phyloP scores from a whole-genome alignment of 2,888 invertebrate species.

The Neuroscelio doddi region DNA sequence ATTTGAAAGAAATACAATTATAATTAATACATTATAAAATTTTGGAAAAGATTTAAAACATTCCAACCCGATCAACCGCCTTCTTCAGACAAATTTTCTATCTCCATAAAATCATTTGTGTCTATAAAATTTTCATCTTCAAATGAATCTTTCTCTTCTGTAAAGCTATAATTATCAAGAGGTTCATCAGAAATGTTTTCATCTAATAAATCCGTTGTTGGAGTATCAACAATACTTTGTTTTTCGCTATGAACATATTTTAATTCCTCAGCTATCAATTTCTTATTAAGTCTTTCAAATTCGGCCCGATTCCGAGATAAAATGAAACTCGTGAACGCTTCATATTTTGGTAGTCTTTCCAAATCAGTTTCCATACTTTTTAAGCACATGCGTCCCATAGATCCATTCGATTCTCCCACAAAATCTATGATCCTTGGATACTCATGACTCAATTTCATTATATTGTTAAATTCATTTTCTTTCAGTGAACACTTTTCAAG shows the following conservation, averaged over 20 bases:
- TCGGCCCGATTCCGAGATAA: conserved; percentile 43
- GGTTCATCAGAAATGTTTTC: too few relatives aligned
- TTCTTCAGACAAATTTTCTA: not conserved
- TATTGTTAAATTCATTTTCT: conserved; percentile 17
- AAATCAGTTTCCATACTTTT: conserved; percentile 6
- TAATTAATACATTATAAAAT: too few relatives aligned
- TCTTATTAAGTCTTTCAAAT: conserved; percentile 45
- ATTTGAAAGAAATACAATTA: too few relatives aligned
- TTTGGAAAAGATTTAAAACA: too few relatives aligned
- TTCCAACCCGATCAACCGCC: too few relatives aligned
- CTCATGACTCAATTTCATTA: conserved; percentile 29
- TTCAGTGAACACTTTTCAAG: conserved; percentile 25
- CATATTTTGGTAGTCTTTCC: conserved; percentile 46
- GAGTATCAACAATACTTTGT: not conserved
- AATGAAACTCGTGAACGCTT: conserved; percentile 49
- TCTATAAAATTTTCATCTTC: conserved; percentile 1
- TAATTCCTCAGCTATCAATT: conserved; percentile 52
- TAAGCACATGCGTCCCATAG: not conserved
- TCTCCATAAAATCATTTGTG: not conserved
- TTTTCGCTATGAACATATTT: not conserved
- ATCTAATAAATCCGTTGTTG: too few relatives aligned
- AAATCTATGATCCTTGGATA: conserved; percentile 60
- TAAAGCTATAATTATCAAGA: not conserved
- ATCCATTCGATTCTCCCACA: conserved; percentile 8
- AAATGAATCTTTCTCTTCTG: too few relatives aligned